Evolutionary conservation across 2,113 vertebrate species (phyloP).

Genomic region (Mastomys natalensis): DNA sequence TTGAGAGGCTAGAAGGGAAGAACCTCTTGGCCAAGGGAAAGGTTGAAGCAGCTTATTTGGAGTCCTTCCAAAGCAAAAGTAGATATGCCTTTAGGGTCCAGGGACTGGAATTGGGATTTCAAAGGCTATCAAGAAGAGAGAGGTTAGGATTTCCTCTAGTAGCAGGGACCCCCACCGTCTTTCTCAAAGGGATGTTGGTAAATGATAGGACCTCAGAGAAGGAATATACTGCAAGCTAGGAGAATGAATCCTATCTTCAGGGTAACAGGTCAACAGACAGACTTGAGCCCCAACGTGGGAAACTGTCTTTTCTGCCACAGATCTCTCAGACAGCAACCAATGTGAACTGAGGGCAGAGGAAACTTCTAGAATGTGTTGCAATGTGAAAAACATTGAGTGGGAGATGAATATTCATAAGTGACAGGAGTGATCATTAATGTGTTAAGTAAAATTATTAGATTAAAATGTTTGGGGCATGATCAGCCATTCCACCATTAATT

Average conservation of each 20-base stretch:
- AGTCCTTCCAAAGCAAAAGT: conserved; percentile 12
- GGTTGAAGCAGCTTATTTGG: background rate
- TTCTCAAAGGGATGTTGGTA: background rate
- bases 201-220: background rate
- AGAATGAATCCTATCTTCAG: background rate
- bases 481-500: background rate
- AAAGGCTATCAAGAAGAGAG: background rate
- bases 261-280: background rate
- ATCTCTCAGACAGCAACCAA: background rate
- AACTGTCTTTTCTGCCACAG: background rate
- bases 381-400: background rate
- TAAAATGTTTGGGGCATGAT: background rate
- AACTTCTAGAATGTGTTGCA: background rate
- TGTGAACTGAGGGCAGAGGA: background rate
- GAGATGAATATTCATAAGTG: background rate
- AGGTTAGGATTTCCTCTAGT: background rate
- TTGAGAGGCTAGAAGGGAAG: background rate
- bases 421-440: background rate
- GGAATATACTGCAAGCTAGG: background rate
- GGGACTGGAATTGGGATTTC: background rate
- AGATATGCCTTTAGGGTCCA: no score
- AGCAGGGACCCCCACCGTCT: background rate
- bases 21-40: background rate
- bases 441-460: background rate
- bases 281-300: background rate